Conservation (phyloP, 2,113 vertebrate genomes). For the Gnathonemus echidnorhynchus region DNA sequence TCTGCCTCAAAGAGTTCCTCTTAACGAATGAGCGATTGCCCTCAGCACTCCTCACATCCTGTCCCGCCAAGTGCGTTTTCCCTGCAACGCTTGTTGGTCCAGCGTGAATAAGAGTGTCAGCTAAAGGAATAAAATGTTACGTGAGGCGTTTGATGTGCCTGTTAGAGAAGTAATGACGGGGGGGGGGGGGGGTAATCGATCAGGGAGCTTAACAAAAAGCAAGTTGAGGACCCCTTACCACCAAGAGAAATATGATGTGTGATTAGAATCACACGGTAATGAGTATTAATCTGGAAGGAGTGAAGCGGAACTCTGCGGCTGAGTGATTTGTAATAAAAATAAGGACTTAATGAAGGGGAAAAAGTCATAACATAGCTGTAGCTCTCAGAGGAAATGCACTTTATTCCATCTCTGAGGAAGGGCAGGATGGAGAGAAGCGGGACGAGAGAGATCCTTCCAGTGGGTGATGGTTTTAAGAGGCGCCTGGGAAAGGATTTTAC, state of each 20-base stretch:
- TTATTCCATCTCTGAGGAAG: conserved; percentile 2
- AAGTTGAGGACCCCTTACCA: background rate
- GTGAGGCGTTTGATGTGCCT: background rate
- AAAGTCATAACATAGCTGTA: background rate
- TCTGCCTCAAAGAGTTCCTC: background rate
- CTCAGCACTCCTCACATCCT: background rate
- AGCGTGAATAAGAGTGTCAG: background rate
- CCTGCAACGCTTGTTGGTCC: background rate
- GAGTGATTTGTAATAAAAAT: background rate
- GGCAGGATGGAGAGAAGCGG: background rate
- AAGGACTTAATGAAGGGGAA: background rate
- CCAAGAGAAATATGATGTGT: too few relatives aligned
- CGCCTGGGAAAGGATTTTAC: background rate
- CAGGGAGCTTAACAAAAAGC: background rate
- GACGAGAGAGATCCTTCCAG: background rate
- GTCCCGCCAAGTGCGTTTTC: background rate
- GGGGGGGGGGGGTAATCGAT: background rate
- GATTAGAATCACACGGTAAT: too few relatives aligned
- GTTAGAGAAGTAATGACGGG: background rate
- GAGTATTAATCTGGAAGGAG: background rate
- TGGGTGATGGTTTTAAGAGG: conserved; percentile 1
- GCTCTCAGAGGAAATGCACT: background rate
- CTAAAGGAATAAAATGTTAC: background rate
- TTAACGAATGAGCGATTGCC: background rate
- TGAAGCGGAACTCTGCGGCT: background rate